Base-by-base conservation (phyloP, 1,140 invertebrate species). In the Heliconius melpomene region DNA sequence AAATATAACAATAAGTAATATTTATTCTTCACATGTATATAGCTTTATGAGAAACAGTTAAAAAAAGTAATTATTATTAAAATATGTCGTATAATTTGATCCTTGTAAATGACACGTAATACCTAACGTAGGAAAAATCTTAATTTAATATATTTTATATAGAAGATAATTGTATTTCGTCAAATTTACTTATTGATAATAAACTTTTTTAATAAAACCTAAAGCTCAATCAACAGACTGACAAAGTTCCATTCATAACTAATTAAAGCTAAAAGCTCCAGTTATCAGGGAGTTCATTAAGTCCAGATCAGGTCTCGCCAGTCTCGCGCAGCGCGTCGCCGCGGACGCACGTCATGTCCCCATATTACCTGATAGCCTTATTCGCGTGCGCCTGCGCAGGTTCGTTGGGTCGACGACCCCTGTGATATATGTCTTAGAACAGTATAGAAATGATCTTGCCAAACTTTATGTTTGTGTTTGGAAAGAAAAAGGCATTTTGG, bases 341-440 rank as follows among this genome's bases (percentile, higher is more conserved):
- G 81, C 66, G 74, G 75, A 73, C 85, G 80, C 80, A 83, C 82
- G 85, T 71, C 84, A 88, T 88, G 86, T 80, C 82, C 77, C 74
- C 79, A 46, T 78, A 77, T 77, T 66, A 66, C 72, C 77, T 83
- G 77, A 72, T 79, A 81, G 83, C 80, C 81, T 81, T 86, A 81
- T 77, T 87, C 75, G 84, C 83, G 82, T 83, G 85, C 84, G 84
- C 83, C 82, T 72, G 72, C 84, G 84, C 90, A 88, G 90, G 87
- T 89, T 85, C 84, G 89, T 87, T 86, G 83, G 91, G 89, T 89
- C 91, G 75, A 81, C 83, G 89, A 92, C 87, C 90, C 86, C 84
- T 32, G 76, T 81, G 75, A 81, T 77, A 76, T 80, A 80, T 80
- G 74, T 72, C 75, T 76, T 40, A 70, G 75, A 76, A 76, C 75